Evolutionary conservation across 2,113 vertebrate genomes (phyloP), one percentile per base, ranked within the genome.

Genomic region (Catagonus wagneri): DNA sequence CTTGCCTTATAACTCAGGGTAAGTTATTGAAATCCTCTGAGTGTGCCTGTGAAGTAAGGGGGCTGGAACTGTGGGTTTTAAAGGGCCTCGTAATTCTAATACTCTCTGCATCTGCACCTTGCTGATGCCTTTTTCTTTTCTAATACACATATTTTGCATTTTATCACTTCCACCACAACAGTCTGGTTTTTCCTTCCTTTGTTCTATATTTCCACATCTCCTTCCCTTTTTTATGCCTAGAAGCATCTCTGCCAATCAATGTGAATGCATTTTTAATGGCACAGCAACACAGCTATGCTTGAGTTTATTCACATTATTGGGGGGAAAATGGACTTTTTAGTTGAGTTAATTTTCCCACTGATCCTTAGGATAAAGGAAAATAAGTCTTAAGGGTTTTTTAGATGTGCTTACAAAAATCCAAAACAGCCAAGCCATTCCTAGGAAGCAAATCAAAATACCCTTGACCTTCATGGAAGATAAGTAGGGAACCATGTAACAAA

Each of bases 371-470:
- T 52, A 75, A 94, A 9, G 71, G 9, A 87, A 86, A 61, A 25
- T 3, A 92, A 92, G 17, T 60, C 27, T 81, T 23, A 27, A 72
- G 29, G 13, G 1, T 29, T 61, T 36, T 94, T 76, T 29, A 61
- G 54, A 50, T 10, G 54, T 20, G 7, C 23, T 93, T 91, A 89
- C 32, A 81, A 71, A 94, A 94, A 76, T 78, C 34, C 86, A 81
- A 89, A 95, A 74, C 58, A 74, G 66, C 19, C 25, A 63, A n/a
- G 7, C 3, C 44, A 75, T 75, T 83, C 39, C 74, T 36, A 25
- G 23, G 44, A 93, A 93, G 32, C 52, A 68, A 80, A 76, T 52
- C 76, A 83, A 96, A 92, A 89, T 63, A 9, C 17, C 39, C 34
- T 44, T 87, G 39, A 86, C 34, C 27, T 71, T 29, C 56, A 32